Evolutionary conservation across 2,797 vertebrate species (phyloP), one percentile per base, ranked within the genome.

Genomic region (Catamblyrhynchus diadema): DNA sequence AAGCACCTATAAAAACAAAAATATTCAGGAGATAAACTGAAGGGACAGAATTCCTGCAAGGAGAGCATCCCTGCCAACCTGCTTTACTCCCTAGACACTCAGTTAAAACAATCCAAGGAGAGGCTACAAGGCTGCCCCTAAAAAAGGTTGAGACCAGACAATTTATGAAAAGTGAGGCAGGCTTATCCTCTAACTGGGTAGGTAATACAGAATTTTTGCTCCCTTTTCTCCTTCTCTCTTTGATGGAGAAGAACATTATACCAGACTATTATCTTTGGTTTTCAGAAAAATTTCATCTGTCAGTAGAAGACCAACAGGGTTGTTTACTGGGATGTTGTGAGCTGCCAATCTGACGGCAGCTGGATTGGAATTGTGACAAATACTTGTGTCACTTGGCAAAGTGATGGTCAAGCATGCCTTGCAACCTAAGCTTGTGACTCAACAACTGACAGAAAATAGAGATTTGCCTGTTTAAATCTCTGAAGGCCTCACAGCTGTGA

Each of bases 361-460:
- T 93, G 93, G 44, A 92, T 3, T 92, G 91, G 93, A 95, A 94
- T 20, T 59, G 45, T 0, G n/a, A 87, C 87, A 95, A 96, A 79
- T 65, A 78, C 72, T 94, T 71, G n/a, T 73, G 65, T 93, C 93
- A 94, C 79, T 96, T 90, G 91, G 84, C 93, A 92, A 86, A 89
- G 83, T 6, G 51, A 73, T 1, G 25, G 72, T 41, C 2, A 3
- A 88, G 79, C 85, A 80, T 50, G 86, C 85, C 71, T 87, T 54
- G 66, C 81, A 78, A 91, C 69, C 93, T 91, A 90, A 82, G 86
- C 93, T 73, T 91, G 86, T 95, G 95, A 96, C 67, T 85, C 83
- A 83, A 85, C 81, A 65, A 88, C 65, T 70, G 90, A 78, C 54
- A 94, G 86, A 88, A 95, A 86, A 96, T 81, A 97, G 96, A 95